Base-by-base conservation (phyloP, 1,140 invertebrate genomes). In the Meteorus sp. region DNA sequence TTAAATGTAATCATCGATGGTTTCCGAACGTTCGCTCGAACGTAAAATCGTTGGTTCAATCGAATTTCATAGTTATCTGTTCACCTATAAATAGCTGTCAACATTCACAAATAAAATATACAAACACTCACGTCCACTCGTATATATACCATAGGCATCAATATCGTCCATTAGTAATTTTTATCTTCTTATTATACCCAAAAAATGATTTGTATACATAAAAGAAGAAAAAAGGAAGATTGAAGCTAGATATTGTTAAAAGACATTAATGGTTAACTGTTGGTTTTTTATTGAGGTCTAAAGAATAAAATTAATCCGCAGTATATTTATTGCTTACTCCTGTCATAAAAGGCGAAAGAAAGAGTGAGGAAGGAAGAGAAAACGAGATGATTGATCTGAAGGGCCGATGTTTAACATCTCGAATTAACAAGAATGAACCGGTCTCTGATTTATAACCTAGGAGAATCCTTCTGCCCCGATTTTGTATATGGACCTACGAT, bases 401-500 rank as follows among this genome's bases (percentile, higher is more conserved):
- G 20, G 33, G 31, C 13, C 50, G n/a, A n/a, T 31, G 22, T 52
- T 35, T 52, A 23, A 35, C 31, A 52, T 52, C 50, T 33, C 19
- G 33, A 52, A 52, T 52, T 52, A 52, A 52, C 31, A 11, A 52
- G 50, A 37, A 52, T 7, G 33, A 48, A 48, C 17, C 23, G 25
- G 50, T 20, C 17, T 35, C 25, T 52, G 50, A 52, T 52, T 52
- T 52, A 52, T 35, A n/a, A n/a, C n/a, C n/a, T n/a, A n/a, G 50
- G 19, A 13, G 15, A 15, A 37, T 33, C 17, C 17, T 17, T 22
- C 13, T 23, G 23, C 20, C 11, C 27, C 22, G 37, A 19, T 20
- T 29, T 48, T 31, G 35, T 35, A 39, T 29, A 22, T 17, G 47
- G 54, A 56, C 48, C 50, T 53, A 59, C 57, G 54, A 61, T 61